Evolutionary conservation across 2,113 vertebrate genomes (phyloP).

Genomic region (Copsychus sechellarum): DNA sequence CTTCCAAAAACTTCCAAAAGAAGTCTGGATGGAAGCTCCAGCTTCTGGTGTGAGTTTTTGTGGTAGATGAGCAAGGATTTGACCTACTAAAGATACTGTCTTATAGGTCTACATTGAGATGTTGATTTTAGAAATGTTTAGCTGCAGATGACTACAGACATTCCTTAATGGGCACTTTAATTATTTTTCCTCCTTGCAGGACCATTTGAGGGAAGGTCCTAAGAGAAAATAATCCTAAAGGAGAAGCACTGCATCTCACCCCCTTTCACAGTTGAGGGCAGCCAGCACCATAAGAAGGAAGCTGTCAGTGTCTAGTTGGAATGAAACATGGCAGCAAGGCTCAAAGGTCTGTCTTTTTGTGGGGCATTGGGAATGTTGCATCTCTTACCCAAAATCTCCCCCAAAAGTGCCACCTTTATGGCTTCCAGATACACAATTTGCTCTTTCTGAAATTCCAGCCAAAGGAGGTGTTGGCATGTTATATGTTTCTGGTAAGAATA

Average conservation of each 20-base stretch:
- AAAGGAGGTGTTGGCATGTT: not conserved
- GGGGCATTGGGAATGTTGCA: fast-evolving
- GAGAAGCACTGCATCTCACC: not conserved
- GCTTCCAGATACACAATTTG: not conserved
- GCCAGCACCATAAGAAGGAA: not conserved
- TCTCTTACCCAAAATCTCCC: not conserved
- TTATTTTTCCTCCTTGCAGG: not conserved
- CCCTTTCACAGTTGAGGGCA: not conserved
- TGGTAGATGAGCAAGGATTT: not conserved
- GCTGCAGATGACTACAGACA: not conserved
- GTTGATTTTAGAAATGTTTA: not conserved
- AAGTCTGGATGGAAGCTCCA: not conserved
- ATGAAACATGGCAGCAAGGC: not conserved
- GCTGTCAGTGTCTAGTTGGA: not conserved
- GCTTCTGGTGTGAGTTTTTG: not conserved
- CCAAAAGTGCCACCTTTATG: not conserved
- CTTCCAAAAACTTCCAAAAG: not conserved
- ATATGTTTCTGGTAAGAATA: not conserved
- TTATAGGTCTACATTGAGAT: fast-evolving
- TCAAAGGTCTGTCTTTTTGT: not conserved
- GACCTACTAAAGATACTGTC: not conserved
- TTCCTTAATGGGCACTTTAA: not conserved
- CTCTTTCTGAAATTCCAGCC: not conserved
- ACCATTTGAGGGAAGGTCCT: not conserved
- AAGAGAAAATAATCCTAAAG: not conserved